A percentile compares a stretch with the other conserved stretches of the same genome.
Evolutionary conservation across 1,140 invertebrate species (phyloP).

Genomic region (Drosophila repletoides): DNA sequence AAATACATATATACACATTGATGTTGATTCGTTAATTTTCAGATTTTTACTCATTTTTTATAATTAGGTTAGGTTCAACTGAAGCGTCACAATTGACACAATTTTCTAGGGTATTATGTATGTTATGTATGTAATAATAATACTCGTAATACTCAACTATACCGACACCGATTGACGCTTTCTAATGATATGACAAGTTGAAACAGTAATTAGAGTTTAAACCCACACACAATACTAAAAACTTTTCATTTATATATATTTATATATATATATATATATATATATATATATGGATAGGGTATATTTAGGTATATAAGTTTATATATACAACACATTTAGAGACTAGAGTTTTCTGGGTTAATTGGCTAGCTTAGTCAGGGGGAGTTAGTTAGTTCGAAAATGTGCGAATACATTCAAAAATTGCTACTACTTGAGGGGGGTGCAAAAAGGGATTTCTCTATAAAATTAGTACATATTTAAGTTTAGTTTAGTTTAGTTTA

Average conservation of each 20-base stretch:
- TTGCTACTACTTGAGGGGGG: conserved; percentile 8
- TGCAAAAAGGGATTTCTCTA: conserved; percentile 19
- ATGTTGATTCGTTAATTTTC: conserved; percentile 20
- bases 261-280: conserved; percentile 46
- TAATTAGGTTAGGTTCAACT: conserved; percentile 17
- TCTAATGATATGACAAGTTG: conserved; percentile 47
- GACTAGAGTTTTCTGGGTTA: conserved; percentile 7
- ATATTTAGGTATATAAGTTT: conserved; percentile 22
- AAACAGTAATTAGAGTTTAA: conserved; percentile 24
- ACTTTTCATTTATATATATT: conserved; percentile 17
- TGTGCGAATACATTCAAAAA: conserved; percentile 4
- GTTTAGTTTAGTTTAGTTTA: conserved; percentile 38
- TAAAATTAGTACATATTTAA: conserved; percentile 12
- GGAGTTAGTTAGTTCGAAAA: neutral
- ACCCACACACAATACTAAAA: conserved; percentile 33
- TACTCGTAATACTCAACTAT: conserved; percentile 34
- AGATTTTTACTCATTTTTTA: conserved; percentile 3
- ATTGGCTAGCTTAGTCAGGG: conserved; percentile 8
- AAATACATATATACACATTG: conserved; percentile 49
- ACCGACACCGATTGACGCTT: conserved; percentile 39
- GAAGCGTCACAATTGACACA: neutral
- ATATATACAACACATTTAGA: conserved; percentile 72
- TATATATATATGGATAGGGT: conserved; percentile 36
- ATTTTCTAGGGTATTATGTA: neutral
- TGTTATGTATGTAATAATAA: conserved; percentile 9